Evolutionary conservation across 2,888 invertebrate genomes (phyloP).

Genomic region (Standfussiana lucernea): DNA sequence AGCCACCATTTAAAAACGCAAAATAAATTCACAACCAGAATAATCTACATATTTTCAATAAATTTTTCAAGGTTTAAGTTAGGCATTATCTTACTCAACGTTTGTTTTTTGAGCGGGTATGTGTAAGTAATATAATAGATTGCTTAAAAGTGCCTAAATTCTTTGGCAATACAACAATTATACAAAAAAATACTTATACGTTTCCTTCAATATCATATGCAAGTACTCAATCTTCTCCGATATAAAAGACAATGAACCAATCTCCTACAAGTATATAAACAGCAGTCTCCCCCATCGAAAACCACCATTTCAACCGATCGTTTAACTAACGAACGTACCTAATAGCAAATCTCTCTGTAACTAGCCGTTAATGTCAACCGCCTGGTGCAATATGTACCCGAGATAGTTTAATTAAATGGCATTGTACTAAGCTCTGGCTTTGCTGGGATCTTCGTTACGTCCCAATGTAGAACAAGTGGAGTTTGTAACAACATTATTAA

Average conservation of each 20-base stretch:
- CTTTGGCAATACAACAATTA: too few species aligned
- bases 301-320: slow-evolving; percentile 24
- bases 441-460: slow-evolving; percentile 11
- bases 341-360: slow-evolving; percentile 44
- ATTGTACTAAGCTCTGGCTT: slow-evolving; percentile 41
- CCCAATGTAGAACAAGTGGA: neutral
- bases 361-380: slow-evolving; percentile 57
- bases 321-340: slow-evolving; percentile 31
- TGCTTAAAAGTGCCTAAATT: too few species aligned
- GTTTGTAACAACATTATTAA: slow-evolving; percentile 17
- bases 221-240: neutral
- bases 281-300: slow-evolving; percentile 6
- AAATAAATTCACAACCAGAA: neutral
- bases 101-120: neutral
- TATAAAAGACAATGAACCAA: neutral
- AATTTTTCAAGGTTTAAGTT: neutral
- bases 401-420: slow-evolving; percentile 61
- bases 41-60: neutral
- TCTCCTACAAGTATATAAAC: slow-evolving; percentile 16
- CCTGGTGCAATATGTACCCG: slow-evolving; percentile 57
- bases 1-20: neutral
- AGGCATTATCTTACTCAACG: neutral
- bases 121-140: too few species aligned
- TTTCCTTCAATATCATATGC: neutral
- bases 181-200: neutral